phyloP scores from a whole-genome alignment of 2,113 vertebrate genomes.

The Thunnus thynnus region DNA sequence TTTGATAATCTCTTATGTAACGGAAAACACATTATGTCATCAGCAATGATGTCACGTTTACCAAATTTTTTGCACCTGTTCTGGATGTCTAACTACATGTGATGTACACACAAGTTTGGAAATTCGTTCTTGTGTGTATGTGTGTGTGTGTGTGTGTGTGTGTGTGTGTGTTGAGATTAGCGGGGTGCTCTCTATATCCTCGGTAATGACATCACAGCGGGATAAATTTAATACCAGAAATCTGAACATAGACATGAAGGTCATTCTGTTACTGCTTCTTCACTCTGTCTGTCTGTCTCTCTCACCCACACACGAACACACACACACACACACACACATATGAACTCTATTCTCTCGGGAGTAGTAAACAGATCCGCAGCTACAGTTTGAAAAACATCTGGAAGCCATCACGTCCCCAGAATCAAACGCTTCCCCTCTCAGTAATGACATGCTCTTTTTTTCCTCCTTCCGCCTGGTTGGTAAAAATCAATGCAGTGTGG shows the following conservation, averaged over 20 bases:
- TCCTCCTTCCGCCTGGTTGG: conserved; percentile 6
- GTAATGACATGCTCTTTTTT: conserved; percentile 32
- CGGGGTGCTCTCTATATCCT: conserved; percentile 1
- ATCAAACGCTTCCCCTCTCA: conserved; percentile 46
- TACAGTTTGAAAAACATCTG: conserved; percentile 53
- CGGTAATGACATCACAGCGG: conserved; percentile 39
- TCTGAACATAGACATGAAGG: conserved; percentile 40
- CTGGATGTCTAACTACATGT: conserved; percentile 1
- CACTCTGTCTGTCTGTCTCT: not conserved
- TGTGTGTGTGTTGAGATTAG: conserved; percentile 38
- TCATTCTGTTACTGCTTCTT: conserved; percentile 44
- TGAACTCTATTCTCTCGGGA: not conserved
- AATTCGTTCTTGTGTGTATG: not conserved
- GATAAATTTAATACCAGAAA: conserved; percentile 52
- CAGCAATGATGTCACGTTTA: conserved; percentile 1
- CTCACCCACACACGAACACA: not conserved
- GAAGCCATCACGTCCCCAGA: conserved; percentile 46
- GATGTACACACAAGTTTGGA: not conserved
- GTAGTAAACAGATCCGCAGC: conserved; percentile 35
- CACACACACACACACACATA: conserved; percentile 7
- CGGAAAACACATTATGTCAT: conserved; percentile 44
- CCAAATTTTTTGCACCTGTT: not conserved
- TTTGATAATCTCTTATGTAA: conserved; percentile 60
- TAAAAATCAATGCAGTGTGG: not conserved
- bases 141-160: not conserved